Percentiles rank a stretch among this genome's conserved stretches.
Conservation (phyloP, 2,797 vertebrate genomes). For the Syngnathus acus region DNA sequence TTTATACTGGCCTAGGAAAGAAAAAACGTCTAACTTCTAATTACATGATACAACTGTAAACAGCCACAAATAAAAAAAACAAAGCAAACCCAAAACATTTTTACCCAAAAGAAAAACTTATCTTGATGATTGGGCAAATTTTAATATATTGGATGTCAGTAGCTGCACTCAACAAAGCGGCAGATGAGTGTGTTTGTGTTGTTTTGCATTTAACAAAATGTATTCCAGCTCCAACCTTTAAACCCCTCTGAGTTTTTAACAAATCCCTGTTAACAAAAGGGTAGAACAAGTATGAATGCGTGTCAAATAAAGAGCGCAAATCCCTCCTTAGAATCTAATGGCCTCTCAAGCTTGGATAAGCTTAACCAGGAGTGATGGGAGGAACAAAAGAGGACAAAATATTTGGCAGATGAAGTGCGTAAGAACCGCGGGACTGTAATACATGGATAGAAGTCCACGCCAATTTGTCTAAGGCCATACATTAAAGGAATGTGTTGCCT, state of each 20-base stretch:
- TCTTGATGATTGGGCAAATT: background rate
- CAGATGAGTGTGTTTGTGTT: background rate
- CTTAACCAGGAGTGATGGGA: conserved; percentile 4
- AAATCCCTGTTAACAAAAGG: background rate
- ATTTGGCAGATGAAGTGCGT: background rate
- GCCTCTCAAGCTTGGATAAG: conserved; percentile 16
- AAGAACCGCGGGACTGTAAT: conserved; percentile 4
- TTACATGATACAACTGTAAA: background rate
- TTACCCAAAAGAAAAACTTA: background rate
- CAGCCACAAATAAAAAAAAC: background rate
- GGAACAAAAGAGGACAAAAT: conserved; percentile 11
- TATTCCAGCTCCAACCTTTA: background rate
- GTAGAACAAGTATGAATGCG: background rate
- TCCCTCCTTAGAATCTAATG: background rate
- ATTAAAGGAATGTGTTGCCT: background rate
- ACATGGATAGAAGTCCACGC: background rate
- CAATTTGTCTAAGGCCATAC: background rate
- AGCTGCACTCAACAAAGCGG: background rate
- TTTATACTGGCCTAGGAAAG: too few species aligned
- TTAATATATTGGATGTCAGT: background rate
- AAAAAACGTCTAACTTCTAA: background rate
- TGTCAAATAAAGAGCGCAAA: conserved; percentile 4
- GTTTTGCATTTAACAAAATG: background rate
- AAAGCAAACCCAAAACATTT: background rate
- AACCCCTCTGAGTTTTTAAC: background rate